Conservation (phyloP, 2,888 invertebrate species). For the Choreutis nemorana region DNA sequence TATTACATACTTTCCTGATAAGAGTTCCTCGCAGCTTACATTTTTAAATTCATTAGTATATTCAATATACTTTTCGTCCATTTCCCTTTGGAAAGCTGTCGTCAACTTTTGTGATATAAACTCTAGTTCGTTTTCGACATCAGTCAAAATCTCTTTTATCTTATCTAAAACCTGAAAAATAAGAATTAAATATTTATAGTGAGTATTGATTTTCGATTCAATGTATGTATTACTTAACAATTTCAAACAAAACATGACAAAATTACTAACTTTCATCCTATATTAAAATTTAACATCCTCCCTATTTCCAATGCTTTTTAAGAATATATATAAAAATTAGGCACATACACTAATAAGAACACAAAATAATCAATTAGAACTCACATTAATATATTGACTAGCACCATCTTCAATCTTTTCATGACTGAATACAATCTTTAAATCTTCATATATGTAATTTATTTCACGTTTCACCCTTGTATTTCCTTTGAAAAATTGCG, state of each 20-base stretch:
- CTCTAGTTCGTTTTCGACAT: constrained; percentile 24
- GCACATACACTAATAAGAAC: too few species aligned
- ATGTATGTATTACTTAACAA: too few species aligned
- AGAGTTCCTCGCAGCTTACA: constrained; percentile 21
- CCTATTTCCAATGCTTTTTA: constrained; percentile 21
- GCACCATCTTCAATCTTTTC: constrained; percentile 1
- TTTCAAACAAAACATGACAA: too few species aligned
- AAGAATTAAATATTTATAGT: too few species aligned
- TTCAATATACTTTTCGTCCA: constrained; percentile 50
- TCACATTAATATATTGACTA: constrained; percentile 5
- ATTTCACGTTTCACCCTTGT: constrained; percentile 16
- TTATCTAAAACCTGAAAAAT: constrained; percentile 28
- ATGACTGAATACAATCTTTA: too few species aligned
- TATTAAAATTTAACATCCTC: constrained; percentile 11
- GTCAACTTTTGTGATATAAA: constrained; percentile 27
- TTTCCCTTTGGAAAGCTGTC: constrained; percentile 42
- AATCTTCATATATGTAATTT: constrained; percentile 26
- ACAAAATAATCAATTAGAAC: too few species aligned
- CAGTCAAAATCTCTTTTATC: constrained; percentile 18
- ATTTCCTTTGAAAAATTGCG: constrained; percentile 13
- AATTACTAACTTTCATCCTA: too few species aligned
- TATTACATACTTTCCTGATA: constrained; percentile 29
- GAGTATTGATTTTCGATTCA: too few species aligned
- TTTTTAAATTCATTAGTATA: constrained; percentile 18
- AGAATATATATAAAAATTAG: too few species aligned